These are phyloP conservation scores for Mimachlamys varia DNA, from an alignment of 2,888 invertebrate genomes.

Conservation along the genomic window DNA sequence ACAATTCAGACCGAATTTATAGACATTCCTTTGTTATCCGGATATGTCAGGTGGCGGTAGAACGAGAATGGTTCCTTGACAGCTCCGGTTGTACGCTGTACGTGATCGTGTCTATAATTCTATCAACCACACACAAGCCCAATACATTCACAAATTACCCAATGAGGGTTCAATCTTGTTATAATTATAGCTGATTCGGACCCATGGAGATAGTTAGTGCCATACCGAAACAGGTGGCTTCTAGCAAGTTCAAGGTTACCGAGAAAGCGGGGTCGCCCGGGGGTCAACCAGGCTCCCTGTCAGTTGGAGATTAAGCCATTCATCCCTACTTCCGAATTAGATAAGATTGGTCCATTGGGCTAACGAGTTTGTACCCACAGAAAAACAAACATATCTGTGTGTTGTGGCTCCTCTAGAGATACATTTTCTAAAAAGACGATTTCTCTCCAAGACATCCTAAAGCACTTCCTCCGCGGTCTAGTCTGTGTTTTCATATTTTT, in stretches of 20 bases:
- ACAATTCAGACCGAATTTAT: no score
- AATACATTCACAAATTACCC: conserved; percentile 16
- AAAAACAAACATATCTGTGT: background rate
- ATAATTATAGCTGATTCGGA: conserved; percentile 12
- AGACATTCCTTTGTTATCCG: no score
- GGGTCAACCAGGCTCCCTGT: conserved; percentile 28
- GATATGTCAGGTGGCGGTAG: no score
- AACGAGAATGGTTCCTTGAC: no score
- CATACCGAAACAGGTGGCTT: conserved; percentile 11
- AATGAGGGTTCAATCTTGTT: conserved; percentile 24
- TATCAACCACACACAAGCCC: background rate
- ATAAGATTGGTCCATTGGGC: conserved; percentile 7
- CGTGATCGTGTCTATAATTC: background rate
- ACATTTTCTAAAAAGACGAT: background rate
- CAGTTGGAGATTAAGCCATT: conserved; percentile 3
- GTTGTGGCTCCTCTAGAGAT: background rate
- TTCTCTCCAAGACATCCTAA: background rate
- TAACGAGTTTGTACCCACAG: conserved; percentile 5
- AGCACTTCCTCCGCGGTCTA: no score
- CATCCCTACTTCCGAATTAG: conserved; percentile 30
- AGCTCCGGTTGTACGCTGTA: no score
- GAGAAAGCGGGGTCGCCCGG: conserved; percentile 12
- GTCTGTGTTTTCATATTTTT: background rate
- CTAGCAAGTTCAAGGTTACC: background rate
- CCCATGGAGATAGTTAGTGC: conserved; percentile 30